Percentiles rank a stretch among this genome's conserved stretches.
These are phyloP conservation scores for Rhabdomys pumilio DNA, from an alignment of 2,797 vertebrate species.

Conservation along the genomic window DNA sequence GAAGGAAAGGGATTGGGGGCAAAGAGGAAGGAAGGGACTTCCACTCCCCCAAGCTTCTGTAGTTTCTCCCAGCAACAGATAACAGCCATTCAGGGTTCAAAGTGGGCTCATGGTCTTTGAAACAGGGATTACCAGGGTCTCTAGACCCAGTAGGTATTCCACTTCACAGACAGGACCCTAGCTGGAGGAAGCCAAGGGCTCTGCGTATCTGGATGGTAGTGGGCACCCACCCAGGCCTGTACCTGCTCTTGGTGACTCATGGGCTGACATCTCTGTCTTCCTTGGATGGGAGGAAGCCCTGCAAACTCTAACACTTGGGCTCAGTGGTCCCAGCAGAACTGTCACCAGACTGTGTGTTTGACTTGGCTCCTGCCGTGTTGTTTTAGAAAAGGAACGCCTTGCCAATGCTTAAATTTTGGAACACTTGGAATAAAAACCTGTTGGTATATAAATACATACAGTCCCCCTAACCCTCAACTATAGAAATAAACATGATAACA, in stretches of 20 bases:
- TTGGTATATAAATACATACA: constrained; percentile 28
- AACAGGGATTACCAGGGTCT: neutral
- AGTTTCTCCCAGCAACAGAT: neutral
- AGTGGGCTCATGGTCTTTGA: neutral
- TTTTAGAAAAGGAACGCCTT: constrained; percentile 58
- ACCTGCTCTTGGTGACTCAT: neutral
- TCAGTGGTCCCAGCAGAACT: neutral
- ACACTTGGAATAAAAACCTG: constrained; percentile 74
- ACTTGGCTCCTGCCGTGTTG: constrained; percentile 39
- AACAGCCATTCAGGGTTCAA: neutral
- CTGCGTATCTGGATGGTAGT: neutral
- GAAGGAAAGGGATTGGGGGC: fast-evolving
- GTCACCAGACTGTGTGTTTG: neutral
- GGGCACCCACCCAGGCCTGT: neutral
- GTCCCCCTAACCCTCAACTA: neutral
- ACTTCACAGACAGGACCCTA: neutral
- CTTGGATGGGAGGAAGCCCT: neutral
- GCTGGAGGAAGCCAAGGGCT: neutral
- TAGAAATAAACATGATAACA: constrained; percentile 60
- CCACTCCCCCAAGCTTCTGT: neutral
- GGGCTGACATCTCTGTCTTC: neutral
- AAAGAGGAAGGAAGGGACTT: neutral
- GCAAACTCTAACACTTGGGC: neutral
- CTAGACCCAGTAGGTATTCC: neutral
- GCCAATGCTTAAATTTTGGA: constrained; percentile 69